Percentiles rank a stretch among this genome's conserved stretches.
These are phyloP conservation scores for Volucella inanis DNA, from an alignment of 2,888 invertebrate species.

Conservation along the genomic window DNA sequence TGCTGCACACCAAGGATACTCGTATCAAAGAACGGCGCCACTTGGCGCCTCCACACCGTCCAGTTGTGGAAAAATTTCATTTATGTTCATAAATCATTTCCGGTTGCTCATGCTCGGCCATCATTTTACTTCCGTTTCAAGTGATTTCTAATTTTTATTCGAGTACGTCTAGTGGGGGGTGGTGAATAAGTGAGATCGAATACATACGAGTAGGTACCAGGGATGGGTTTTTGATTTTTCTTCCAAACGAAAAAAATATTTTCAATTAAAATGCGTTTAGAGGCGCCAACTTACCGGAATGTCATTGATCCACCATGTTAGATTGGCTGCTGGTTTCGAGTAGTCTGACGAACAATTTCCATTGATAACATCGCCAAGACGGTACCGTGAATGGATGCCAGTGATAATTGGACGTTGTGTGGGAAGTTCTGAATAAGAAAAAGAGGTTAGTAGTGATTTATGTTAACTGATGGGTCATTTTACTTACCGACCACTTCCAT, in stretches of 20 bases:
- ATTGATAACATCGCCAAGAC: conserved; percentile 84
- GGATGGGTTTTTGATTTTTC: conserved; percentile 17
- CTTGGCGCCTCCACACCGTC: conserved; percentile 46
- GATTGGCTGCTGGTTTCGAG: conserved; percentile 85
- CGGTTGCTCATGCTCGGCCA: conserved; percentile 67
- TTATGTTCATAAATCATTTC: conserved; percentile 74
- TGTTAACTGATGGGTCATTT: background rate
- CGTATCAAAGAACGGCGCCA: conserved; percentile 31
- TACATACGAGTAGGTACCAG: no score
- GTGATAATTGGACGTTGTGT: conserved; percentile 84
- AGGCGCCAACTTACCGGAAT: conserved; percentile 79
- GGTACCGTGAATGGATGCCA: conserved; percentile 84
- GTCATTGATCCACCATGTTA: conserved; percentile 85
- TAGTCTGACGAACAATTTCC: conserved; percentile 85
- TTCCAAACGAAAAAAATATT: conserved; percentile 6
- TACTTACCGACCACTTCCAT: conserved; percentile 83
- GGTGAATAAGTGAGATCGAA: background rate
- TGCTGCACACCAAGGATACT: background rate
- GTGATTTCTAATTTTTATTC: conserved; percentile 66
- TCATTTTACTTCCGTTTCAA: conserved; percentile 45
- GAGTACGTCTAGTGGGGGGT: conserved; percentile 17
- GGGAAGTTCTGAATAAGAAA: conserved; percentile 83
- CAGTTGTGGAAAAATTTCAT: conserved; percentile 68
- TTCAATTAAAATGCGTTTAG: conserved; percentile 45
- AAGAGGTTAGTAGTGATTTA: background rate